These are phyloP conservation scores for Zapornia atra DNA, from an alignment of 2,113 vertebrate genomes.

Conservation along the genomic window DNA sequence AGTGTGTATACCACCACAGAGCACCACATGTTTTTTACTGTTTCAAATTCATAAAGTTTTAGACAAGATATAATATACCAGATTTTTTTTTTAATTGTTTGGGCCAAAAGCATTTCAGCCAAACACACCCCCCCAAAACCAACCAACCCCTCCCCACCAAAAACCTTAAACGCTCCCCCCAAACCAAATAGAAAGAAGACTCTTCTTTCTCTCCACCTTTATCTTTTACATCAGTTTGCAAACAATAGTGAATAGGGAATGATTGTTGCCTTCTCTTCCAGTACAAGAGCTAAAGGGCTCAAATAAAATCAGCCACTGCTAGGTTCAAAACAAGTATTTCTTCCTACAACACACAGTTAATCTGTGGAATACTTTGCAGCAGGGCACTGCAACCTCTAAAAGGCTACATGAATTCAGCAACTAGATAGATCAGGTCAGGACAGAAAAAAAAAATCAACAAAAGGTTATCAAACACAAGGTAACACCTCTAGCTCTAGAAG, in stretches of 20 bases:
- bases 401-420: background rate
- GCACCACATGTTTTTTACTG: background rate
- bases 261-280: background rate
- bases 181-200: background rate
- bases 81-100: background rate
- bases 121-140: background rate
- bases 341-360: background rate
- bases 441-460: background rate
- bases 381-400: background rate
- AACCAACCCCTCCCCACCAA: background rate
- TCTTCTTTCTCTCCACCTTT: background rate
- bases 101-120: background rate
- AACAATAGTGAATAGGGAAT: background rate
- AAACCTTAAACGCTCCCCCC: too few relatives aligned
- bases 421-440: background rate
- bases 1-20: background rate
- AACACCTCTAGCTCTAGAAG: background rate
- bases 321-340: rapidly evolving
- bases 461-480: background rate
- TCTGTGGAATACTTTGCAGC: background rate
- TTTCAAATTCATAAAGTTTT: background rate
- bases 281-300: background rate
- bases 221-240: background rate
- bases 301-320: background rate
- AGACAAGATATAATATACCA: background rate